These are phyloP conservation scores for Aleadryas rufinucha DNA, from an alignment of 2,113 vertebrate species.

Conservation along the genomic window DNA sequence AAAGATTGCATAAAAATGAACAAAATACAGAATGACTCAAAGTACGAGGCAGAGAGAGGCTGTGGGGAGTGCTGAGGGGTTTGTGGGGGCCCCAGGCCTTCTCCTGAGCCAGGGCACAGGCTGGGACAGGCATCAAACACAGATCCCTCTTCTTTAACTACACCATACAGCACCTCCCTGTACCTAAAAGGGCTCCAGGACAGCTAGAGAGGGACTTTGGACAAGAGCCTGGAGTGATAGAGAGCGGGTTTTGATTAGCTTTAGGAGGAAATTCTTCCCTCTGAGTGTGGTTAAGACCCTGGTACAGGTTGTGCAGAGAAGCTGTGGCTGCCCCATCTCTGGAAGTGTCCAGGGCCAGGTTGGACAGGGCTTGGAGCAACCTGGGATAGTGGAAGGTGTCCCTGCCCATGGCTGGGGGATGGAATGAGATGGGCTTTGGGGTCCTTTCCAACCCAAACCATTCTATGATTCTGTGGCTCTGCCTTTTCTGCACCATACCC, in stretches of 20 bases:
- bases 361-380: rapidly evolving
- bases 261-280: neutral
- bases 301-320: neutral
- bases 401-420: neutral
- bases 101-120: neutral
- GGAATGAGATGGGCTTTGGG: neutral
- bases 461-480: neutral
- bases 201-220: neutral
- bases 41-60: neutral
- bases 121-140: neutral
- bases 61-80: neutral
- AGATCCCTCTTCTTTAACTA: neutral
- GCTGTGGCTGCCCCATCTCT: neutral
- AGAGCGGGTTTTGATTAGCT: neutral
- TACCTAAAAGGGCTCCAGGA: neutral
- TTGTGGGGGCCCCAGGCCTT: neutral
- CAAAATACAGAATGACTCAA: conserved; percentile 33
- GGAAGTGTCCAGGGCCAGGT: rapidly evolving
- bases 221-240: neutral
- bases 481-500: neutral
- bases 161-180: neutral
- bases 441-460: neutral
- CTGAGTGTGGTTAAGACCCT: rapidly evolving
- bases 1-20: conserved; percentile 68
- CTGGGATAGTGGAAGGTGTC: rapidly evolving